Evolutionary conservation across 2,888 invertebrate species (phyloP).

Genomic region (Caenorhabditis sinica): DNA sequence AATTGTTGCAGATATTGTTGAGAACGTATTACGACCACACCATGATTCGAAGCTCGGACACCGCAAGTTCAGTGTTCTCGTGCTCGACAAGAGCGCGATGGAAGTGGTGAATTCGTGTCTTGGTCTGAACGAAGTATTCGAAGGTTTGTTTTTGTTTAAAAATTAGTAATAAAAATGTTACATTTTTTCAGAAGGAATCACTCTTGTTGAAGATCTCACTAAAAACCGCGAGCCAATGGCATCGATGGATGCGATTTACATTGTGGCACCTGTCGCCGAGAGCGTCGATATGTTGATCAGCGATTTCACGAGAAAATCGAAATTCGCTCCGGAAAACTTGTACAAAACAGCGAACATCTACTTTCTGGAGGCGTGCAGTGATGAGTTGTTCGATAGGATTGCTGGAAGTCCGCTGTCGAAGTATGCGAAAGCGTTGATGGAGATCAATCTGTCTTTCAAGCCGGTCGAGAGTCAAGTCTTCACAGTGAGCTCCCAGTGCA

Average conservation of each 20-base stretch:
- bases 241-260: slow-evolving; percentile 52
- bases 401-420: slow-evolving; percentile 15
- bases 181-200: slow-evolving; percentile 42
- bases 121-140: slow-evolving; percentile 40
- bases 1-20: slow-evolving; percentile 36
- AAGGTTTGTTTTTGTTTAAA: slow-evolving; percentile 19
- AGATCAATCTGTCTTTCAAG: slow-evolving; percentile 43
- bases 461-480: slow-evolving; percentile 46
- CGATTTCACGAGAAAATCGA: slow-evolving; percentile 39
- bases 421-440: slow-evolving; percentile 36
- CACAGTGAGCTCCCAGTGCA: not conserved
- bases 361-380: slow-evolving; percentile 37
- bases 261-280: slow-evolving; percentile 25
- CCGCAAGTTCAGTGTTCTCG: slow-evolving; percentile 30
- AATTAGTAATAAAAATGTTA: not conserved
- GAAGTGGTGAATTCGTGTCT: slow-evolving; percentile 42
- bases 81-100: slow-evolving; percentile 41
- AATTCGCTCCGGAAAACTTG: not conserved
- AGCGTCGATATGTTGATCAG: slow-evolving; percentile 26
- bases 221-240: slow-evolving; percentile 46
- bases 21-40: slow-evolving; percentile 26
- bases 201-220: slow-evolving; percentile 47
- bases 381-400: slow-evolving; percentile 25
- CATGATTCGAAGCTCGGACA: slow-evolving; percentile 27
- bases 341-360: slow-evolving; percentile 40